A percentile compares a stretch with the other conserved stretches of the same genome.
phyloP scores from a whole-genome alignment of 2,797 vertebrate genomes.

The Centroberyx gerrardi region DNA sequence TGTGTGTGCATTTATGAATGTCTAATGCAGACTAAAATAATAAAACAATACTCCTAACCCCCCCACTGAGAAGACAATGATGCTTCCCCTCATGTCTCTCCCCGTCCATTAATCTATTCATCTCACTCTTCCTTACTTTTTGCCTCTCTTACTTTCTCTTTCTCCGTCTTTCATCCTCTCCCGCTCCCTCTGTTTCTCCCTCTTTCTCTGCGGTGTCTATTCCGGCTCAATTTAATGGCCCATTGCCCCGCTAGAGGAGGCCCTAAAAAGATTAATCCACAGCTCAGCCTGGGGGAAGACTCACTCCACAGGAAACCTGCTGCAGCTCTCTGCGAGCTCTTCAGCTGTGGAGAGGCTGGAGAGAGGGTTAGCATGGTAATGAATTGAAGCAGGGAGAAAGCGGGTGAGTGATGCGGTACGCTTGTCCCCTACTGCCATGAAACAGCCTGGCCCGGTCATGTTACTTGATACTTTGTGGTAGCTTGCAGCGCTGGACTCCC shows the following conservation, averaged over 20 bases:
- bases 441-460: no score
- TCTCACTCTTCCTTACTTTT: constrained; percentile 36
- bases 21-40: constrained; percentile 34
- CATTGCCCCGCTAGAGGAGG: constrained; percentile 38
- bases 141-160: background rate
- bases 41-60: constrained; percentile 29
- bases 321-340: constrained; percentile 9
- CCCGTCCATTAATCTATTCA: constrained; percentile 36
- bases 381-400: constrained; percentile 3
- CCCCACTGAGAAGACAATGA: constrained; percentile 56
- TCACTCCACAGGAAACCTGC: constrained; percentile 14
- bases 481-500: no score
- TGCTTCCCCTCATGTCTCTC: constrained; percentile 20
- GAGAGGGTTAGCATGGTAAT: constrained; percentile 22
- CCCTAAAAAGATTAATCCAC: constrained; percentile 47
- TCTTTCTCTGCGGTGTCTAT: background rate
- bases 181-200: background rate
- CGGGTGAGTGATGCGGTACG: constrained; percentile 4
- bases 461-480: no score
- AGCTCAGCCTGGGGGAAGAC: constrained; percentile 34
- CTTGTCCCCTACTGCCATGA: constrained; percentile 7
- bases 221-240: constrained; percentile 48
- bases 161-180: background rate
- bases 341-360: background rate
- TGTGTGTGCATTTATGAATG: constrained; percentile 22